These are phyloP conservation scores for Gastrophysa polygoni DNA, from an alignment of 2,888 invertebrate species.

Conservation along the genomic window DNA sequence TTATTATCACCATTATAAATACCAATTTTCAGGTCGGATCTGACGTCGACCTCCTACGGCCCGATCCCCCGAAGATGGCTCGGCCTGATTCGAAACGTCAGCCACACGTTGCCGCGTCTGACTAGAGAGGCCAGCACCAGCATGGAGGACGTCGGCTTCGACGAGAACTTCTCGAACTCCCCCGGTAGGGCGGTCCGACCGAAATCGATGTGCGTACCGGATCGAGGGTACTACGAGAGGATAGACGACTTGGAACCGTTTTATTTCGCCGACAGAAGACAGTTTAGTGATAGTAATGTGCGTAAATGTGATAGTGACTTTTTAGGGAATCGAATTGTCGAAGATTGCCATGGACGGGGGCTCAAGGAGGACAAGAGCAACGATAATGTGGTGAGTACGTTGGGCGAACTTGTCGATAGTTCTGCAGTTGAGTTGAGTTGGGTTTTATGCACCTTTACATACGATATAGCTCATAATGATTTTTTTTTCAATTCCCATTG, in stretches of 20 bases:
- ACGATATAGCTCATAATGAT: no score
- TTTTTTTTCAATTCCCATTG: no score
- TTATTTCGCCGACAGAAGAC: conserved; percentile 20
- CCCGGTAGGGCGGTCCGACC: conserved; percentile 63
- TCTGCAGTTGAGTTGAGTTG: no score
- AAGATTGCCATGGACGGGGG: conserved; percentile 9
- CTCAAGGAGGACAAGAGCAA: conserved; percentile 24
- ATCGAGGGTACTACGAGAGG: conserved; percentile 34
- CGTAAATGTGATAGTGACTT: conserved; percentile 29
- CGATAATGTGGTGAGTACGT: conserved; percentile 27
- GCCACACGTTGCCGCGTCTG: conserved; percentile 46
- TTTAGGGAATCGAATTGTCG: conserved; percentile 14
- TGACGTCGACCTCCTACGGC: conserved; percentile 41
- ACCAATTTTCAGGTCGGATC: conserved; percentile 45
- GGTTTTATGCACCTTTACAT: no score
- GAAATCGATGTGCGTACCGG: conserved; percentile 55
- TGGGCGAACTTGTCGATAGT: no score
- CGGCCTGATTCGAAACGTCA: conserved; percentile 40
- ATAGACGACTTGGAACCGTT: conserved; percentile 6
- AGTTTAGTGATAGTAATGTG: conserved; percentile 27
- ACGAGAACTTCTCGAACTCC: conserved; percentile 42
- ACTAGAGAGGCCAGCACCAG: conserved; percentile 61
- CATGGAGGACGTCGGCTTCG: conserved; percentile 59
- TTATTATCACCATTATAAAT: no score
- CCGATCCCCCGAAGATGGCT: conserved; percentile 53